phyloP scores from a whole-genome alignment of 2,888 invertebrate genomes.

The Hypercompe scribonia region DNA sequence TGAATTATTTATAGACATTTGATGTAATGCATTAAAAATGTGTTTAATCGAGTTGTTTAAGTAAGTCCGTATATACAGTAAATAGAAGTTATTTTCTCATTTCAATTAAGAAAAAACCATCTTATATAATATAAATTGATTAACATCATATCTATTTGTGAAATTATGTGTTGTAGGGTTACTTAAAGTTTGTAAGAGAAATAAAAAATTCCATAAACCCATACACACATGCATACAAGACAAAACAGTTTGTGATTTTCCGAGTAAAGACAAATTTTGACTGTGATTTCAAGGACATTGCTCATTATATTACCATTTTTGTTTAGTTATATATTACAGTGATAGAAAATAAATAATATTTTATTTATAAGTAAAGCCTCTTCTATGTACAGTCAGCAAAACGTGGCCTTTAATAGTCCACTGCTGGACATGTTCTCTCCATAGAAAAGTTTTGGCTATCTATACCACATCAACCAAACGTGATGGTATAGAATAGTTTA shows the following conservation, averaged over 20 bases:
- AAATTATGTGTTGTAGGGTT: neutral
- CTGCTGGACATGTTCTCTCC: too few species aligned
- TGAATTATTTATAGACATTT: neutral
- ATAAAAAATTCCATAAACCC: neutral
- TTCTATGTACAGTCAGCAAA: neutral
- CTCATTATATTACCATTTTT: constrained; percentile 45
- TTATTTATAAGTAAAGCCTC: neutral
- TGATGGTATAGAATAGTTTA: too few species aligned
- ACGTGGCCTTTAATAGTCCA: too few species aligned
- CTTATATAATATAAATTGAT: neutral
- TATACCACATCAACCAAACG: too few species aligned
- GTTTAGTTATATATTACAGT: constrained; percentile 29
- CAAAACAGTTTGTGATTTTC: constrained; percentile 32
- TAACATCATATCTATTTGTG: neutral
- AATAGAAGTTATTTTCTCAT: neutral
- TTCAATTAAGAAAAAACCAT: neutral
- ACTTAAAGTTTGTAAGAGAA: neutral
- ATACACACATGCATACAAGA: neutral
- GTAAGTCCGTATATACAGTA: neutral
- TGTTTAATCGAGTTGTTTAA: too few species aligned
- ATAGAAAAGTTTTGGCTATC: too few species aligned
- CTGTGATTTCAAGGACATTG: constrained; percentile 59
- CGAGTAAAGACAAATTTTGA: constrained; percentile 43
- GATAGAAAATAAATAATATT: constrained; percentile 4
- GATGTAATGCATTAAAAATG: neutral